Base-by-base conservation (phyloP, 2,888 invertebrate species). In the Trichopria drosophilae region DNA sequence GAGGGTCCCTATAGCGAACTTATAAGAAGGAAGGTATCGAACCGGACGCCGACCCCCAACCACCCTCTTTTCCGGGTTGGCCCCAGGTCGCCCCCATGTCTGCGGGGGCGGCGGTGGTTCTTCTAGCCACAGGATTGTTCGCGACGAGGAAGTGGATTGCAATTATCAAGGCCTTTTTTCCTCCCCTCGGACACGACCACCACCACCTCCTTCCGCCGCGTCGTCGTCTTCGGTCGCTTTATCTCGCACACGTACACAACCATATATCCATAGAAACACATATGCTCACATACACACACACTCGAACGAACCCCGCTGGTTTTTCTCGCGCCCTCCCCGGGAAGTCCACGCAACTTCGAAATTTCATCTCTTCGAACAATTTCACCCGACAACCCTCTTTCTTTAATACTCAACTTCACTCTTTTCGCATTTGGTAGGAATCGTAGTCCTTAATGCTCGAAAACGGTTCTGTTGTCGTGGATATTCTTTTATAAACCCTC, bases 361-460 rank as follows among this genome's bases (percentile, higher is more conserved):
- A 73, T 73, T 73, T 71, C 66, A 68, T 71, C 67, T 64, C 59
- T 64, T 62, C 63, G 70, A 68, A 73, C 71, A 68, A 66, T 65
- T 66, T 65, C 57, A 63, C 62, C 61, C 44, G 42, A 18, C 54
- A 57, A 59, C 52, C 51, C 41, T 41, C 26, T 45, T 43, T 47
- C 53, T 28, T 36, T 42, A 42, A 37, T 26, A 13, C 31, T 26
- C 23, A 6, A 15, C 19, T 41, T n/a, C 26, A 13, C 34, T 18
- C 31, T 7, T 7, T 37, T 24, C 15, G 19, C 40, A 42, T 46
- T 46, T 35, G 42, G 26, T 28, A 29, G 36, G 12, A 12, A 16
- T 16, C 44, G n/a, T n/a, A n/a, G n/a, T n/a, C n/a, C n/a, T n/a
- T n/a, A n/a, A n/a, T 42, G 49, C 57, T 46, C 44, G 53, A 53